A percentile compares a stretch with the other conserved stretches of the same genome.
phyloP scores from a whole-genome alignment of 2,797 vertebrate species.

The Allobates femoralis region DNA sequence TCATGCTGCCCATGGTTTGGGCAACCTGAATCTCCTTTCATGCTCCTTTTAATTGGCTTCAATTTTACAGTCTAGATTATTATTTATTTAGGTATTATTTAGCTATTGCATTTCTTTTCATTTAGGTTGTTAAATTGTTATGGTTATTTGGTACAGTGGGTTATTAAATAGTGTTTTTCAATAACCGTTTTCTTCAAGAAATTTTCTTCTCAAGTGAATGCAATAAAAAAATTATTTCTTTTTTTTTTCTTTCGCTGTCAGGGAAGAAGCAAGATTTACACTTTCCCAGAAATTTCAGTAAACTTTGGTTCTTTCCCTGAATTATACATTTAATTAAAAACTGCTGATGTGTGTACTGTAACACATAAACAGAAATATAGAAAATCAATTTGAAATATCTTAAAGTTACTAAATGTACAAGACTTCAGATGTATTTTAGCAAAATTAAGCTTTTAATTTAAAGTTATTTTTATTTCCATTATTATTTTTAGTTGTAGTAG shows the following conservation, averaged over 20 bases:
- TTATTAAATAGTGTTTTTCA: slow-evolving; percentile 12
- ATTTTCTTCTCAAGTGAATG: slow-evolving; percentile 12
- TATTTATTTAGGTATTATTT: neutral
- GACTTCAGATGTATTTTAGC: too few species aligned
- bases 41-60: too few species aligned
- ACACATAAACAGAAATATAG: neutral
- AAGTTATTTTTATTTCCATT: too few species aligned
- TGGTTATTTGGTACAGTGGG: neutral
- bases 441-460: too few species aligned
- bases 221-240: slow-evolving; percentile 28
- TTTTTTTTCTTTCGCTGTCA: slow-evolving; percentile 30
- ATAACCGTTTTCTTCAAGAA: neutral
- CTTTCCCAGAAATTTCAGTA: slow-evolving; percentile 23
- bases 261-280: slow-evolving; percentile 5
- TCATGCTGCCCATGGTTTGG: too few species aligned
- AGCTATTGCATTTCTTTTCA: neutral
- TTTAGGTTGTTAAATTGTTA: neutral
- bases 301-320: slow-evolving; percentile 34
- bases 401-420: neutral
- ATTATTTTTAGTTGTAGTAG: too few species aligned
- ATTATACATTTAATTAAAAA: slow-evolving; percentile 12
- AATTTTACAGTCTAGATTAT: neutral
- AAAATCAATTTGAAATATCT: slow-evolving; percentile 4
- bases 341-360: slow-evolving; percentile 22
- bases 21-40: too few species aligned